phyloP scores from a whole-genome alignment of 1,140 invertebrate genomes.

The Drepana arcuata region DNA sequence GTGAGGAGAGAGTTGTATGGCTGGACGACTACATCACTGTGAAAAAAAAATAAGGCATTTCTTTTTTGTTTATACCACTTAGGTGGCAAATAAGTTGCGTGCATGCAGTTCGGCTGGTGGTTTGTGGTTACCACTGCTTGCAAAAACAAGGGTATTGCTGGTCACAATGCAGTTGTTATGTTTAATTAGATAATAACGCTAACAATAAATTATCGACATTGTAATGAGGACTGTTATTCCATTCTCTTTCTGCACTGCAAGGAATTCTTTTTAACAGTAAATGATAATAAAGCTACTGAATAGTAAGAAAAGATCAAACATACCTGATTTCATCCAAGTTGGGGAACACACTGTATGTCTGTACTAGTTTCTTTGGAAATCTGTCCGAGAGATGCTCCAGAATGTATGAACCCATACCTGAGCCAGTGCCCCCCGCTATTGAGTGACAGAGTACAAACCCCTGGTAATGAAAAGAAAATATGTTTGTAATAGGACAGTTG shows the following conservation, averaged over 20 bases:
- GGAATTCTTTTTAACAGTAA: too few species aligned
- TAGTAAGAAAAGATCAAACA: slow-evolving; percentile 2
- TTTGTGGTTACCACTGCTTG: too few species aligned
- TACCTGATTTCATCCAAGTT: slow-evolving; percentile 96
- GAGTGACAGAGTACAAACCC: slow-evolving; percentile 99
- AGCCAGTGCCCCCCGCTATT: slow-evolving; percentile 98
- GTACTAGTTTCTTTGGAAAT: slow-evolving; percentile 97
- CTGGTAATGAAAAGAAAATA: slow-evolving; percentile 64
- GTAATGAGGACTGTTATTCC: too few species aligned
- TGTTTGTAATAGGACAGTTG: too few species aligned
- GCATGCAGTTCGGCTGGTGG: too few species aligned
- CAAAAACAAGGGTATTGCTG: too few species aligned
- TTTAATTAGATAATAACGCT: too few species aligned
- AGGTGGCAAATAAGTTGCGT: too few species aligned
- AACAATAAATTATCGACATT: background rate
- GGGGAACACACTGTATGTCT: slow-evolving; percentile 99
- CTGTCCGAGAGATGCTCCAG: slow-evolving; percentile 93
- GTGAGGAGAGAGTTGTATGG: slow-evolving; percentile 99
- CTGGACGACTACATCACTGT: slow-evolving; percentile 98
- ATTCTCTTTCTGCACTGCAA: too few species aligned
- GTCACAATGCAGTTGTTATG: too few species aligned
- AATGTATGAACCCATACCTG: slow-evolving; percentile 97
- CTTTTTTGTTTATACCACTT: too few species aligned
- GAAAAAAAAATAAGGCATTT: too few species aligned
- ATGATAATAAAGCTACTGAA: background rate